Conservation (phyloP, 2,888 invertebrate species). For the Ceriagrion tenellum region DNA sequence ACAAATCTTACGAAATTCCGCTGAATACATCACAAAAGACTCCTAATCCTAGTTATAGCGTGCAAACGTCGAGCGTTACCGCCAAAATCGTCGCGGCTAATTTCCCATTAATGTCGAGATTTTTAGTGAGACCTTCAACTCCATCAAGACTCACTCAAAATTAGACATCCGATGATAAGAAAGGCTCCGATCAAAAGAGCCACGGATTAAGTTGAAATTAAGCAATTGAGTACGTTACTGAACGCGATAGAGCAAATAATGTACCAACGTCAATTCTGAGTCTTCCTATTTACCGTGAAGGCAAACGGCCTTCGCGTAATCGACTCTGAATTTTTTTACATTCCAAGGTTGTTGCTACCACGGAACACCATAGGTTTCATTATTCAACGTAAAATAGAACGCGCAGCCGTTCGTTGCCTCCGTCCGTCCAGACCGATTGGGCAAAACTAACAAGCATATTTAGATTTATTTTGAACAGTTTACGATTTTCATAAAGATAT, state of each 20-base stretch:
- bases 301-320: background rate
- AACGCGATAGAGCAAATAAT: no score
- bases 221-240: background rate
- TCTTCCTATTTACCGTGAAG: background rate
- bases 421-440: no score
- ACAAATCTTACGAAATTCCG: no score
- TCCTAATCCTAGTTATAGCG: no score
- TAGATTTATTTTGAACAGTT: no score
- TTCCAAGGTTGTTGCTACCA: background rate
- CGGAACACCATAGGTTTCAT: no score
- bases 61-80: background rate
- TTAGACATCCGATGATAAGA: background rate
- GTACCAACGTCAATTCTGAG: background rate
- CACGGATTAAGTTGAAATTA: background rate
- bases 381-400: no score
- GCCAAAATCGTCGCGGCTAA: background rate
- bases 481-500: no score
- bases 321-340: background rate
- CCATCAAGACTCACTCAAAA: background rate
- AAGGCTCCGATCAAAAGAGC: background rate
- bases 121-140: background rate
- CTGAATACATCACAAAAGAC: no score
- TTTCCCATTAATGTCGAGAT: background rate
- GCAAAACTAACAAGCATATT: no score
- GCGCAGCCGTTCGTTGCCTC: no score